Percentiles rank a stretch among this genome's conserved stretches.
These are phyloP conservation scores for Beroe forskalii DNA, from an alignment of 37 sponge, comb jelly and placozoan genomes.

Conservation along the genomic window DNA sequence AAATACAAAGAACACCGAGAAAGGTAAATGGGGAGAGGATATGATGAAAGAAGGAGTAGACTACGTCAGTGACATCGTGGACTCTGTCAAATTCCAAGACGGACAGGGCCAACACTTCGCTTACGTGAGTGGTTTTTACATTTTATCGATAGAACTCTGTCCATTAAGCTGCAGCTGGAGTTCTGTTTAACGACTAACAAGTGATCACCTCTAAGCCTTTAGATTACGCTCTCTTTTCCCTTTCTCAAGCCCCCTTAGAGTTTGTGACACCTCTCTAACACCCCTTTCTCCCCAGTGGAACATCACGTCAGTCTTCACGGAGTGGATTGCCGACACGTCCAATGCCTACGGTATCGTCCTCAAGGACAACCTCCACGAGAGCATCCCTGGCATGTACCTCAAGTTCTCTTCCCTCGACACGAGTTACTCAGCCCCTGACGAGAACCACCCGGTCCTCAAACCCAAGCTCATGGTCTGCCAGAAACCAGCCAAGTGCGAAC, in stretches of 20 bases:
- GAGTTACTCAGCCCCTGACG: not conserved
- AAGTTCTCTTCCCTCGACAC: slow-evolving; percentile 10
- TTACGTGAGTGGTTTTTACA: slow-evolving; percentile 43
- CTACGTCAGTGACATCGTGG: not conserved
- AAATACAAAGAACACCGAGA: not conserved
- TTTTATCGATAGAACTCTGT: too few relatives aligned
- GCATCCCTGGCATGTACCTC: slow-evolving; percentile 32
- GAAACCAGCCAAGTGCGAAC: slow-evolving; percentile 20
- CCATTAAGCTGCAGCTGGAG: too few relatives aligned
- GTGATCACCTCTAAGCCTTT: not conserved
- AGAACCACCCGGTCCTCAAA: slow-evolving; percentile 2
- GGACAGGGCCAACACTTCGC: not conserved
- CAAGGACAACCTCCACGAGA: slow-evolving; percentile 47
- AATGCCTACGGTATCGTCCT: not conserved
- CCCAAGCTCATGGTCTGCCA: slow-evolving; percentile 45
- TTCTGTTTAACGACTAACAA: too few relatives aligned
- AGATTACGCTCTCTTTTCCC: not conserved
- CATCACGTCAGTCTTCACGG: slow-evolving; percentile 22
- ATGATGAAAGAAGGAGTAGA: slow-evolving; percentile 18
- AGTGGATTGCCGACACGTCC: slow-evolving; percentile 35
- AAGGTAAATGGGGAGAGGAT: not conserved
- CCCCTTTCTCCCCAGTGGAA: not conserved
- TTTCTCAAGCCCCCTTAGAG: not conserved
- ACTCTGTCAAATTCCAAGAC: not conserved
- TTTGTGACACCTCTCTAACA: not conserved